These are phyloP conservation scores for Chloroceryle aenea DNA, from an alignment of 2,113 vertebrate genomes.

Conservation along the genomic window DNA sequence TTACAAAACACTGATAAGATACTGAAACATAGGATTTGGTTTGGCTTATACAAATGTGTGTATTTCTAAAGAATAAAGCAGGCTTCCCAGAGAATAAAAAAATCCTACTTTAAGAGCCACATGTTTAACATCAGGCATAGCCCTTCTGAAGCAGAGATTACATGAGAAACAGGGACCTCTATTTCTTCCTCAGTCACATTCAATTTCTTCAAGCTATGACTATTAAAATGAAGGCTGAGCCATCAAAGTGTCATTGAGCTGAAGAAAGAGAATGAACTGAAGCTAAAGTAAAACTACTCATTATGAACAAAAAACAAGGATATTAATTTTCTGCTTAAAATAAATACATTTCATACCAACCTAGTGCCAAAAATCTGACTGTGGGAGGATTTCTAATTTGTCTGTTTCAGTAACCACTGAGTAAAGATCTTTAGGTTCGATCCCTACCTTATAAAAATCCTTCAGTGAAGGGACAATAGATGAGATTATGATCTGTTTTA, in stretches of 20 bases:
- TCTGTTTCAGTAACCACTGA: neutral
- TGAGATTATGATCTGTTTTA: neutral
- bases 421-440: neutral
- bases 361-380: neutral
- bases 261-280: neutral
- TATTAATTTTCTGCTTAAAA: neutral
- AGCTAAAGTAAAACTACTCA: neutral
- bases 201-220: neutral
- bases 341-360: neutral
- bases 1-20: conserved; percentile 37
- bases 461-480: neutral
- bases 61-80: conserved; percentile 3
- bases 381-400: neutral
- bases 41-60: conserved; percentile 6
- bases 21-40: conserved; percentile 21
- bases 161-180: neutral
- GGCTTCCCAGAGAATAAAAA: conserved; percentile 32
- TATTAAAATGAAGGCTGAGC: neutral
- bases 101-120: neutral
- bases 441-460: neutral
- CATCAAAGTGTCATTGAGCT: neutral
- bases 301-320: neutral
- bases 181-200: neutral
- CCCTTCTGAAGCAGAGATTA: neutral
- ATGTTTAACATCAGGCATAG: conserved; percentile 28